phyloP scores from a whole-genome alignment of 1,140 invertebrate genomes.

The Ceratina japonica region DNA sequence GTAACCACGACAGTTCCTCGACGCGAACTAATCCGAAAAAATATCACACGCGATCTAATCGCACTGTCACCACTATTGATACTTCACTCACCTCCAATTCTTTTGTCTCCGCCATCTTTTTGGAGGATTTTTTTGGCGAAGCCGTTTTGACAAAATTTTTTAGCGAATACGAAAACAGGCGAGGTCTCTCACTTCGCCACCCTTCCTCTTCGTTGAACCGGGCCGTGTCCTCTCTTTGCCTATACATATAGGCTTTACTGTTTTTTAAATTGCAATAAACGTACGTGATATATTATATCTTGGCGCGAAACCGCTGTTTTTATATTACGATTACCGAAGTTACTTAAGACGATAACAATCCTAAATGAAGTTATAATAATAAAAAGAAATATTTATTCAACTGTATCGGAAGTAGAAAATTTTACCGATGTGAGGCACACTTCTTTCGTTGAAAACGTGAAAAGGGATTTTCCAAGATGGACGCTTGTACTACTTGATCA shows the following conservation, averaged over 20 bases:
- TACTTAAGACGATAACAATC: too few relatives aligned
- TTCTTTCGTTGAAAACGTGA: slow-evolving; percentile 46
- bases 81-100: slow-evolving; percentile 76
- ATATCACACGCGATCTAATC: slow-evolving; percentile 35
- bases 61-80: slow-evolving; percentile 43
- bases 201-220: not conserved
- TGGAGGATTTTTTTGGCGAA: slow-evolving; percentile 69
- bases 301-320: slow-evolving; percentile 32
- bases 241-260: slow-evolving; percentile 28
- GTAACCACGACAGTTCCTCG: slow-evolving; percentile 39
- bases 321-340: not conserved
- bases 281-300: slow-evolving; percentile 18
- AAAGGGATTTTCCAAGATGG: slow-evolving; percentile 56
- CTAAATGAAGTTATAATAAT: not conserved
- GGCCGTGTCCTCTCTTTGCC: not conserved
- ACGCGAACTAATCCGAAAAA: slow-evolving; percentile 26
- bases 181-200: slow-evolving; percentile 30
- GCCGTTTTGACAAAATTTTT: too few relatives aligned
- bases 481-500: slow-evolving; percentile 17
- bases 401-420: not conserved
- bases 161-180: too few relatives aligned
- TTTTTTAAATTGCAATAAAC: slow-evolving; percentile 18
- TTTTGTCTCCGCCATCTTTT: slow-evolving; percentile 77
- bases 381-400: slow-evolving; percentile 4
- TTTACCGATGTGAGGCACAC: slow-evolving; percentile 41